Percentiles rank a stretch among this genome's conserved stretches.
Conservation (phyloP, 2,888 invertebrate genomes). For the Xestoiulus laeticollis region DNA sequence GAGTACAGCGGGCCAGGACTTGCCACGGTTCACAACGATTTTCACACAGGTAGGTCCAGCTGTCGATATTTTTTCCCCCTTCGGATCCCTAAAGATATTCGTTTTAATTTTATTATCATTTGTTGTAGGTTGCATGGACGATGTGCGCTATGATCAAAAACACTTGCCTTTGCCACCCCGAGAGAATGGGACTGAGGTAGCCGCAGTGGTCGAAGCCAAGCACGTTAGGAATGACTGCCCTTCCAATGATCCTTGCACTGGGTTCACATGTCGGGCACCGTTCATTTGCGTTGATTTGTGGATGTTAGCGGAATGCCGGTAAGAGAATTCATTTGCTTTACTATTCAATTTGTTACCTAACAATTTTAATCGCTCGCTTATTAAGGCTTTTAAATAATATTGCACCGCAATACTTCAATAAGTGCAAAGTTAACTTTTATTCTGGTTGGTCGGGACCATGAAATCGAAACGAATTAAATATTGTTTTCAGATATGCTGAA, state of each 20-base stretch:
- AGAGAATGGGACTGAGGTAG: slow-evolving; percentile 95
- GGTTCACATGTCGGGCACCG: slow-evolving; percentile 91
- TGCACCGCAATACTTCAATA: neutral
- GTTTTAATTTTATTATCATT: neutral
- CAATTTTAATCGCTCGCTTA: neutral
- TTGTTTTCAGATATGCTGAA: neutral
- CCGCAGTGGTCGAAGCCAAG: slow-evolving; percentile 92
- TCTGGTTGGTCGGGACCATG: neutral
- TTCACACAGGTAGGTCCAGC: slow-evolving; percentile 79
- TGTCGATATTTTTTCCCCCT: neutral
- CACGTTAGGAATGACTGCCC: slow-evolving; percentile 92
- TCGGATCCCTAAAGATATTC: neutral
- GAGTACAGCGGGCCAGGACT: slow-evolving; percentile 93
- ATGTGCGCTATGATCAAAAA: slow-evolving; percentile 90
- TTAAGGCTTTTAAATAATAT: neutral
- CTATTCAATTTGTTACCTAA: neutral
- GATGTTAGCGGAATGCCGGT: slow-evolving; percentile 99
- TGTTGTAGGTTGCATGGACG: slow-evolving; percentile 78
- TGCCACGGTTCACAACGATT: slow-evolving; percentile 93
- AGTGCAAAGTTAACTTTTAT: neutral
- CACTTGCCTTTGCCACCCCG: slow-evolving; percentile 93
- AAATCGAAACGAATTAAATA: neutral
- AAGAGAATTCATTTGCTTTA: slow-evolving; percentile 67
- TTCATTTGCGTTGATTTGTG: slow-evolving; percentile 96
- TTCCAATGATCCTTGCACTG: slow-evolving; percentile 93